Percentiles rank a stretch among this genome's conserved stretches.
These are phyloP conservation scores for Phyllopteryx taeniolatus DNA, from an alignment of 2,113 vertebrate species.

Conservation along the genomic window DNA sequence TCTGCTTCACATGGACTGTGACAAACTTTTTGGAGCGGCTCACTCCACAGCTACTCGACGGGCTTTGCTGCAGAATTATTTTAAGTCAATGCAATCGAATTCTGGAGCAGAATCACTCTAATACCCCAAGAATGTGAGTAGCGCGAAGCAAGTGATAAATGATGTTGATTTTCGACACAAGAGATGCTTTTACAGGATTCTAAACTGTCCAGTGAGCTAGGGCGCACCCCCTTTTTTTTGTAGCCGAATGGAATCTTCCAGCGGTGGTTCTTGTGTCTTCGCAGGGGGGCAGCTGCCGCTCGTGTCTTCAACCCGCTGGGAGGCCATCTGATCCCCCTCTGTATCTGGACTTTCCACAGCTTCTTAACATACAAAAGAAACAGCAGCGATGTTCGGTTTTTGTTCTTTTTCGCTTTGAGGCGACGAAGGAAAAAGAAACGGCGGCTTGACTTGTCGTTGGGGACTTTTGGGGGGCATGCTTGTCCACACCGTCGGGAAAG, in stretches of 20 bases:
- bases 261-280: conserved; percentile 27
- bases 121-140: background rate
- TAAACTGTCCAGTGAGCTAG: conserved; percentile 29
- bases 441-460: conserved; percentile 27
- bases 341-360: background rate
- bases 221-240: conserved; percentile 7
- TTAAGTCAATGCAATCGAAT: background rate
- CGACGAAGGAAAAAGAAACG: background rate
- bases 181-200: conserved; percentile 8
- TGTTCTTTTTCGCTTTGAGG: conserved; percentile 27
- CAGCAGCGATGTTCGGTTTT: conserved; percentile 7
- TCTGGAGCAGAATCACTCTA: background rate
- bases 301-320: conserved; percentile 10
- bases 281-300: conserved; percentile 54
- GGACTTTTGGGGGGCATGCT: conserved; percentile 58
- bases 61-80: background rate
- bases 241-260: conserved; percentile 63
- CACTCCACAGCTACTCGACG: conserved; percentile 18
- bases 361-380: background rate
- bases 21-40: conserved; percentile 33
- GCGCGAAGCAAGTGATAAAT: background rate
- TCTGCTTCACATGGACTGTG: conserved; percentile 37
- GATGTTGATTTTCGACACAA: background rate
- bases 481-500: conserved; percentile 52
- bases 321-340: background rate